Base-by-base conservation (phyloP, 2,888 invertebrate genomes). In the Drosophila villosipedis region DNA sequence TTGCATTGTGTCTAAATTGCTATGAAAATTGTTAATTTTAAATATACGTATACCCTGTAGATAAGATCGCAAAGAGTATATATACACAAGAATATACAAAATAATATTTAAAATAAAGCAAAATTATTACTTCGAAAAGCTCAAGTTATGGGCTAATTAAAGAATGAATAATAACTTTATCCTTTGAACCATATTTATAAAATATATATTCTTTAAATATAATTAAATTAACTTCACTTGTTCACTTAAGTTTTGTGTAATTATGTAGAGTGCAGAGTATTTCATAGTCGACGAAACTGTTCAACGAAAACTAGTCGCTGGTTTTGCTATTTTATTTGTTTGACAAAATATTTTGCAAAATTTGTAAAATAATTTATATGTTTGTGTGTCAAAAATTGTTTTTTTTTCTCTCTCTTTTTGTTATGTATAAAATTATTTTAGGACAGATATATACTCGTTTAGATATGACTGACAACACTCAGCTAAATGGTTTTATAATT, bases 1-100 rank as follows among this genome's bases (percentile, higher is more conserved):
- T 78, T 69, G 65, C 33, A 78, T 69, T 63, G 68, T 62, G 58
- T 39, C 52, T 76, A 55, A 76, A 76, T 63, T 72, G 52, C 72
- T 68, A 47, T 62, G 50, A 47, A 58, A 72, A 43, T 41, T 54
- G 39, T 66, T 71, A n/a, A 71, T 60, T 63, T 58, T 39, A 43
- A 63, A 74, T 49, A 61, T 43, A 35, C 16, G 14, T 5, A 60
- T 71, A 76, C 71, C 59, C 53, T 54, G 55, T 54, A 30, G 3
- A n/a, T 12, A 2, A 33, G 7, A 30, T 25, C 3, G 16, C 19
- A 59, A 16, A 14, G n/a, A 10, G 22, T 6, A 33, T 49, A 31
- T 65, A 39, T 6, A 0, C 16, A 12, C 12, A 12, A 4, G 4
- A 1, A 37, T 14, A n/a, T 7, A 1, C 3, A 25, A 35, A 14